Evolutionary conservation across 1,140 invertebrate genomes (phyloP), one percentile per base, ranked within the genome.

Genomic region (Megalonaias nervosa): DNA sequence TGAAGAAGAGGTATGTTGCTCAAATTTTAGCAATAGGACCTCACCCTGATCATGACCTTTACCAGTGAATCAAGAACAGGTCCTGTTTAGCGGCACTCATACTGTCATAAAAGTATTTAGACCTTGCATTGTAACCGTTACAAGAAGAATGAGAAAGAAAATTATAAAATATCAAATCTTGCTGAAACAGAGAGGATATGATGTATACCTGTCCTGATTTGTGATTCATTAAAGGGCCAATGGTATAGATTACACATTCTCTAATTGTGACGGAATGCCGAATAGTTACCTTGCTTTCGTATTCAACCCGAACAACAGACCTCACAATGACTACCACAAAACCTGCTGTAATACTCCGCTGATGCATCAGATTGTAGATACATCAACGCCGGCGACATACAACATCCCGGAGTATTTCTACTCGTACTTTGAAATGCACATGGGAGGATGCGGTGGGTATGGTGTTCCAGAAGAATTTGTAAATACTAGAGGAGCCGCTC

Each of bases 251-350:
- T 38, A 60, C 16, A 67, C 64, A 14, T 77, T 71, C 26, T 19
- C 55, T 15, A 77, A 77, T 58, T 77, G 75, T 67, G 75, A 77
- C 16, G 75, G 75, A 21, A 77, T 67, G n/a, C 1, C 75, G 13
- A 77, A 77, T 57, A 77, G 60, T 38, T 77, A 77, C 56, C 72
- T 77, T 56, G 75, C 64, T 14, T 77, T 77, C 55, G n/a, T 72
- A 13, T 64, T 67, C 23, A 77, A 77, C 61, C 48, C 21, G 1
- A 65, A 77, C 14, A 19, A 67, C 60, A 57, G 26, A 11, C 56
- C 75, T 4, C 62, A 61, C 0, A 59, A 23, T 23, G 19, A 58
- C 38, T 77, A 77, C 56, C 61, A 72, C 31, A 69, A 69, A 38
- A 77, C 64, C 6, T 4, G 6, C 38, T 4, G 38, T 11, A 17